Percentiles rank a stretch among this genome's conserved stretches.
Evolutionary conservation across 2,797 vertebrate species (phyloP).

Genomic region (Gallinago solitaria): DNA sequence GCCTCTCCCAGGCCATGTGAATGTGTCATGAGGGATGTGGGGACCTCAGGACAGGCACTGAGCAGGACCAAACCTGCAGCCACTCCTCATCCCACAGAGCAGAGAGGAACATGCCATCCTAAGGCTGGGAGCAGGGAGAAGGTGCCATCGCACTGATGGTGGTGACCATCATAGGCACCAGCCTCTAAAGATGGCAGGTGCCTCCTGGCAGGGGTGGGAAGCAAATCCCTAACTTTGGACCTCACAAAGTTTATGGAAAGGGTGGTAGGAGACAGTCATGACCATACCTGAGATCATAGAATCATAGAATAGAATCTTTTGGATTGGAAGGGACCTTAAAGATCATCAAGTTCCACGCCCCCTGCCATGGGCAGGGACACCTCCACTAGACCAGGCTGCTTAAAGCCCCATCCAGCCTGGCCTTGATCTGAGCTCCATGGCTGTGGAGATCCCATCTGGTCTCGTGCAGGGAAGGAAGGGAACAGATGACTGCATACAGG

Average conservation of each 20-base stretch:
- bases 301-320: no score
- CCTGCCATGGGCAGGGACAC: no score
- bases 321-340: no score
- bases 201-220: not conserved
- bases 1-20: not conserved
- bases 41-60: not conserved
- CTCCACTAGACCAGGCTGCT: no score
- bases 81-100: fast-evolving
- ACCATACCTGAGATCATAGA: not conserved
- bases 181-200: not conserved
- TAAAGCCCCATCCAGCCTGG: no score
- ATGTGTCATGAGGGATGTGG: not conserved
- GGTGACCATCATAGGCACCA: fast-evolving
- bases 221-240: not conserved
- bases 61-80: not conserved
- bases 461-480: not conserved
- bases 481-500: not conserved
- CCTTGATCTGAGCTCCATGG: not conserved
- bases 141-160: not conserved
- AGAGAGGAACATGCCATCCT: not conserved
- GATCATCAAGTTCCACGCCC: no score
- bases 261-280: not conserved
- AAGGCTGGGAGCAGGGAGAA: not conserved
- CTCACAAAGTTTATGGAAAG: not conserved
- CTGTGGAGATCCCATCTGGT: not conserved